Base-by-base conservation (phyloP, 1,140 invertebrate species). In the Anthonomus grandis region DNA sequence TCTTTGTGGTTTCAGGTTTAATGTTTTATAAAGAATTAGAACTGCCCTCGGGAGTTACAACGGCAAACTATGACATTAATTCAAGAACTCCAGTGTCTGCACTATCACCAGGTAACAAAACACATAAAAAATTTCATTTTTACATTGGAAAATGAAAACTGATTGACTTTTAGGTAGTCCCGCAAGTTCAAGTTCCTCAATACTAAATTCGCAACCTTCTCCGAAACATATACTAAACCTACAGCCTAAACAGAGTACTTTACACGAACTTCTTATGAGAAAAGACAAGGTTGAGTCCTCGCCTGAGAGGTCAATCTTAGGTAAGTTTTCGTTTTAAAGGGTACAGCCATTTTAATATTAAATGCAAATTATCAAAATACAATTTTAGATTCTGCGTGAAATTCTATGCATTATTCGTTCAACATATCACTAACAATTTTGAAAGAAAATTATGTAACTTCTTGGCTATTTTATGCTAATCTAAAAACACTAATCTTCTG, bases 221-320 rank as follows among this genome's bases (percentile, higher is more conserved):
- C 60, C 64, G 21, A 38, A 48, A 18, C 49, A 58, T 27, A 70
- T 75, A 49, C 74, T 77, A 54, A 69, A 36, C 45, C 38, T 17
- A 41, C 37, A 34, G 67, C 77, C 79, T 46, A 74, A 75, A 61
- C 76, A 75, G 44, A 76, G 70, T 68, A 76, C 76, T 0, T 62
- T 83, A 38, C 85, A 87, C 54, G 85, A 87, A 58, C 62, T 88
- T n/a, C 69, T 90, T 6, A 76, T 86, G 70, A 83, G 81, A 68
- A 78, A 76, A 64, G 75, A 73, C 37, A 76, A 77, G 27, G 76
- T 74, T 58, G 70, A 74, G 18, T 76, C 79, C 13, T 76, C 79
- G 15, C 78, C 81, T 64, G 79, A 82, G 67, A 74, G 76, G 60
- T 64, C 76, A 15, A 62, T 57, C n/a, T 51, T 83, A 31, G 83